Percentiles rank a stretch among this genome's conserved stretches.
These are phyloP conservation scores for Austrolebias charrua DNA, from an alignment of 2,797 vertebrate genomes.

Conservation along the genomic window DNA sequence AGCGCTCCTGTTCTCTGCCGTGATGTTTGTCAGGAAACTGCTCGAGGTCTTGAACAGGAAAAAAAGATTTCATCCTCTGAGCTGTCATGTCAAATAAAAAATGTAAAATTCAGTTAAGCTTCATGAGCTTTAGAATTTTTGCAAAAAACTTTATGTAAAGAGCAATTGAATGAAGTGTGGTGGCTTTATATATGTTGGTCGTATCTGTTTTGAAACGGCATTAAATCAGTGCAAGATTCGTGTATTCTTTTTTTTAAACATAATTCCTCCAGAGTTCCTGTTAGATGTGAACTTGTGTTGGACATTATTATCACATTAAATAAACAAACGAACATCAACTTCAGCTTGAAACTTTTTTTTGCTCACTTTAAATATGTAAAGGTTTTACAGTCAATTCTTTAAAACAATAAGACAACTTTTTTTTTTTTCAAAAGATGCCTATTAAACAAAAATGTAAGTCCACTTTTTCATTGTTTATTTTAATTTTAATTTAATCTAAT, in stretches of 20 bases:
- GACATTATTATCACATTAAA: slow-evolving; percentile 9
- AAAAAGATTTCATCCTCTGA: slow-evolving; percentile 18
- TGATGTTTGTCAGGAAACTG: slow-evolving; percentile 37
- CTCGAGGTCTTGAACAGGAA: slow-evolving; percentile 33
- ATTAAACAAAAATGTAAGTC: too few species aligned
- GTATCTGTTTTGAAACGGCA: slow-evolving; percentile 4
- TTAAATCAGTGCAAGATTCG: not conserved
- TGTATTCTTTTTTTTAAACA: not conserved
- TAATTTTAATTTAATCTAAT: too few species aligned
- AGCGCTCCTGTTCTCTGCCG: slow-evolving; percentile 27
- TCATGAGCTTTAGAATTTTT: slow-evolving; percentile 1
- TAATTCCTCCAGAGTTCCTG: not conserved
- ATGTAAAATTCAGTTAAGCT: slow-evolving; percentile 4
- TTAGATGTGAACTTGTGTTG: too few species aligned
- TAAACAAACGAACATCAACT: not conserved
- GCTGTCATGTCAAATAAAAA: slow-evolving; percentile 20
- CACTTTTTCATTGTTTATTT: too few species aligned
- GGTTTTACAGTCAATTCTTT: too few species aligned
- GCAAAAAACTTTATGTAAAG: not conserved
- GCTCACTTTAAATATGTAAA: not conserved
- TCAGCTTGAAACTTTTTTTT: slow-evolving; percentile 11
- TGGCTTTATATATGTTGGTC: not conserved
- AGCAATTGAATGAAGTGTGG: not conserved
- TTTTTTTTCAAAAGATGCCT: too few species aligned
- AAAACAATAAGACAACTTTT: too few species aligned